Evolutionary conservation across 2,888 invertebrate species (phyloP).

Genomic region (Bedellia somnulentella): DNA sequence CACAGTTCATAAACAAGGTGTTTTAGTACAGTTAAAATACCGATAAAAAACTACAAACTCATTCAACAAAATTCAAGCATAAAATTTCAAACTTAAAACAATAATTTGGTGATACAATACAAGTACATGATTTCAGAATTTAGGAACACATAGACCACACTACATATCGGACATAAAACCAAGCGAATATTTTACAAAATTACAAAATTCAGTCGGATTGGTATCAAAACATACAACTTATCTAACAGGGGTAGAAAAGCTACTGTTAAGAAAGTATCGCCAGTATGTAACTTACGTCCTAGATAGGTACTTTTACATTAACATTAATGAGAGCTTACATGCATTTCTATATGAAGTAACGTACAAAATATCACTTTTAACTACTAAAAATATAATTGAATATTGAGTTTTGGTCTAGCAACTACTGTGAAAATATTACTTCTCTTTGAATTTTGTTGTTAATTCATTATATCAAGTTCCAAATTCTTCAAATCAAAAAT

Average conservation of each 20-base stretch:
- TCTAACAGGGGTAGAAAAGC: conserved; percentile 38
- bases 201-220: conserved; percentile 20
- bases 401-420: too few relatives aligned
- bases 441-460: too few relatives aligned
- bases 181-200: conserved; percentile 21
- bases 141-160: conserved; percentile 46
- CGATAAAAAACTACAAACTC: conserved; percentile 36
- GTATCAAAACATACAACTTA: not conserved
- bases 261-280: too few relatives aligned
- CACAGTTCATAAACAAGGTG: conserved; percentile 57
- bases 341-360: conserved; percentile 26
- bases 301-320: conserved; percentile 28
- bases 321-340: conserved; percentile 21
- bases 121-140: conserved; percentile 23
- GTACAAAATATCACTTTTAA: conserved; percentile 53
- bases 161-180: conserved; percentile 12
- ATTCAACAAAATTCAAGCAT: conserved; percentile 12
- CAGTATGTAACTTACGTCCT: too few relatives aligned
- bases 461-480: too few relatives aligned
- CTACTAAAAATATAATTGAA: conserved; percentile 35
- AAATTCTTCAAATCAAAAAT: too few relatives aligned
- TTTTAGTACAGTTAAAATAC: conserved; percentile 36
- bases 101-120: conserved; percentile 50
- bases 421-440: too few relatives aligned
- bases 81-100: conserved; percentile 29